Base-by-base conservation (phyloP, 2,113 vertebrate genomes). In the Baryphthengus martii region DNA sequence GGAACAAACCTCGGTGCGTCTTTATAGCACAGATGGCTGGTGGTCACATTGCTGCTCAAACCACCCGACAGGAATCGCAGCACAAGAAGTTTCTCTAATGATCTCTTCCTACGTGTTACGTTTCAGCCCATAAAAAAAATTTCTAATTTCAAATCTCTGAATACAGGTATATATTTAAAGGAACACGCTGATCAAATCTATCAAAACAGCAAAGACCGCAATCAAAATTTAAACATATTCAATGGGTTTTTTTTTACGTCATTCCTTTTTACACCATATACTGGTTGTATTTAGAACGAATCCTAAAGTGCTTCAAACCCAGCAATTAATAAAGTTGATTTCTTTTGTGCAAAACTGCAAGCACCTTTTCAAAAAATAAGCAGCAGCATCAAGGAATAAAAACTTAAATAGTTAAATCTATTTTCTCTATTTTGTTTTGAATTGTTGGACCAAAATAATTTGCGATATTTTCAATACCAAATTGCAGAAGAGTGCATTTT, bases 231-330 rank as follows among this genome's bases (percentile, higher is more conserved):
- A 49, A 92, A 55, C 10, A 50, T 10, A 24, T 62, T 50, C 42
- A 42, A 8, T 35, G 45, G 47, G 20, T 56, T n/a, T 50, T 52
- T 25, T 61, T 58, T 52, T 31, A 72, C 21, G 65, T 52, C 66
- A 70, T 88, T 96, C 85, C 18, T 80, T 96, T 91, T 88, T 47
- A 76, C 25, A 85, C 47, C 53, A 50, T 50, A 40, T 20, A 79
- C 78, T 74, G 76, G 59, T 76, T 85, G 76, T 70, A 63, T 75
- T 70, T 33, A 88, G 59, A 73, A 91, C n/a, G 49, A 71, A 75
- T 72, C 92, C 74, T 95, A 81, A 97, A 96, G 94, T 95, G 90
- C 95, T 96, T 97, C 76, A 90, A 92, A 95, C 84, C 42, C 83
- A 89, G 44, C 76, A 92, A 91, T 76, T 21, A 85, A 92, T 39